phyloP scores from a whole-genome alignment of 2,797 vertebrate species.

The Brachymystax lenok region DNA sequence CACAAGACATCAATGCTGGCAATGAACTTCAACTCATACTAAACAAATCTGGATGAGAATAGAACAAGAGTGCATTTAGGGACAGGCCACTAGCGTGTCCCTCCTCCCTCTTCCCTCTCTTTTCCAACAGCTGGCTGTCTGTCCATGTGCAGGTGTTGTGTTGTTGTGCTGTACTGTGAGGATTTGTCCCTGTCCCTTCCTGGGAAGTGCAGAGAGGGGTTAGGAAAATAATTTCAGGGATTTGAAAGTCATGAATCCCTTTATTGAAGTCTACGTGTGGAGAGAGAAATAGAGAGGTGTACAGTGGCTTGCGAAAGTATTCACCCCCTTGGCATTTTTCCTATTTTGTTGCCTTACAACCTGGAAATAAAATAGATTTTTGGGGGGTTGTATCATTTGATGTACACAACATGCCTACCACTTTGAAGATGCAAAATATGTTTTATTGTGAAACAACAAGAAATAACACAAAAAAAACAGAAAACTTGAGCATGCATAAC shows the following conservation, averaged over 20 bases:
- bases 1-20: neutral
- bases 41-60: slow-evolving; percentile 27
- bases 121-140: slow-evolving; percentile 30
- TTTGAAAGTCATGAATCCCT: neutral
- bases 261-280: neutral
- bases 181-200: slow-evolving; percentile 27
- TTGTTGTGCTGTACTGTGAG: slow-evolving; percentile 31
- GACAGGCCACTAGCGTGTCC: slow-evolving; percentile 15
- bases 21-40: neutral
- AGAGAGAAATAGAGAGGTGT: neutral
- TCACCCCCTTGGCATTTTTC: too few relatives aligned
- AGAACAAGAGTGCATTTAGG: slow-evolving; percentile 21
- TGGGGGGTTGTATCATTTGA: too few relatives aligned
- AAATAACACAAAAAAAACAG: too few relatives aligned
- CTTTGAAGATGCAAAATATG: too few relatives aligned
- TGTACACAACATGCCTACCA: too few relatives aligned
- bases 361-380: too few relatives aligned
- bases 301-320: too few relatives aligned
- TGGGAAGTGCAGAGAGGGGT: neutral
- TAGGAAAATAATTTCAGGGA: neutral
- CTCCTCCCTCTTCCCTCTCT: slow-evolving; percentile 3
- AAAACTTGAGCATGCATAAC: too few relatives aligned
- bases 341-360: too few relatives aligned
- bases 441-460: too few relatives aligned
- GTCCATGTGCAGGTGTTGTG: slow-evolving; percentile 37